Conservation (phyloP, 2,113 vertebrate genomes). For the Osmerus eperlanus region DNA sequence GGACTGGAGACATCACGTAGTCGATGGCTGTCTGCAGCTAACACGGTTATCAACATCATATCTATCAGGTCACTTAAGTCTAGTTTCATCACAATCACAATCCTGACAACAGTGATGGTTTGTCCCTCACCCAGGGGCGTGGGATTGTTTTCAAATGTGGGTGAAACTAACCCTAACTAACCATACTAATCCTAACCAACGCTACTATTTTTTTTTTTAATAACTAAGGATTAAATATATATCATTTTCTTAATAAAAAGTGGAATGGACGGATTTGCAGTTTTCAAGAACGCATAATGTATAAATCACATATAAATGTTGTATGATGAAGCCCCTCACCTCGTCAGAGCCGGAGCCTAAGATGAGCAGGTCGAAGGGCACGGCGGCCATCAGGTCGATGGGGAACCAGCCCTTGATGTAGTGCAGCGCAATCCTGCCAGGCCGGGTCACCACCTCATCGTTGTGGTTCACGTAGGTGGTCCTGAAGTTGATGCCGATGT, state of each 20-base stretch:
- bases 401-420: conserved; percentile 97
- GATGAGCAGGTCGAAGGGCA: conserved; percentile 94
- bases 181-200: too few relatives aligned
- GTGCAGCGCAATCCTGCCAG: conserved; percentile 84
- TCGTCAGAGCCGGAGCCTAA: conserved; percentile 91
- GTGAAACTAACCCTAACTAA: too few relatives aligned
- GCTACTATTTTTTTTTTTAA: not conserved
- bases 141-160: too few relatives aligned
- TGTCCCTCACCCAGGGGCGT: too few relatives aligned
- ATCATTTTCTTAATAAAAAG: not conserved
- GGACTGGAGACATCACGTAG: not conserved
- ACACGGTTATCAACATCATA: too few relatives aligned
- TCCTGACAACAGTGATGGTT: too few relatives aligned
- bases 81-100: too few relatives aligned
- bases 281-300: too few relatives aligned
- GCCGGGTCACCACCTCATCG: conserved; percentile 90
- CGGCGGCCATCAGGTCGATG: conserved; percentile 92
- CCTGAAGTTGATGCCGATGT: conserved; percentile 94
- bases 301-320: not conserved
- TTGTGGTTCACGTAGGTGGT: conserved; percentile 92
- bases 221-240: not conserved
- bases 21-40: too few relatives aligned
- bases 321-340: conserved; percentile 62
- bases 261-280: too few relatives aligned
- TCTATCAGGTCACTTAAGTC: too few relatives aligned